Percentiles rank a stretch among this genome's conserved stretches.
phyloP scores from a whole-genome alignment of 2,113 vertebrate species.

The Tachycineta bicolor region DNA sequence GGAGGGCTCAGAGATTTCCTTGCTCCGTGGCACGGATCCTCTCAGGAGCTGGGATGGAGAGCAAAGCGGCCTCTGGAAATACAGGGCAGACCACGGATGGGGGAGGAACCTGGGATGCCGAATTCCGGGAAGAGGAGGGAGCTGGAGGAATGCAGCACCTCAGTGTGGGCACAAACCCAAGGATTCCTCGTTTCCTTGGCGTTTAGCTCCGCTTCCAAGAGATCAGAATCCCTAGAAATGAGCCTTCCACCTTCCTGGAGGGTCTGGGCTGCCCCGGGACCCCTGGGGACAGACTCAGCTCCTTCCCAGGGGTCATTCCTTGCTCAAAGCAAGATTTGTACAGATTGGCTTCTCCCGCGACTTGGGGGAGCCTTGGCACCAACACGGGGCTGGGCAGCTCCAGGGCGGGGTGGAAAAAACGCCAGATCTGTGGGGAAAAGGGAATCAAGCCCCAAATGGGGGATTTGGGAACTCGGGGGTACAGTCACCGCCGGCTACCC shows the following conservation, averaged over 20 bases:
- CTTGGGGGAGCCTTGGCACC: conserved; percentile 38
- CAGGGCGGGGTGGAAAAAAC: neutral
- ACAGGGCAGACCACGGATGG: neutral
- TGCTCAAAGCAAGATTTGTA: neutral
- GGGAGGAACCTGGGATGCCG: neutral
- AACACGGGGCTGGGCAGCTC: neutral
- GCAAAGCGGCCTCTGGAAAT: neutral
- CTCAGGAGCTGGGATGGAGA: neutral
- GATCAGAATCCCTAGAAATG: neutral
- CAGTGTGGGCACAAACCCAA: neutral
- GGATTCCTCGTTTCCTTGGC: neutral
- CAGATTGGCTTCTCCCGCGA: neutral
- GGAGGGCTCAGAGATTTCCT: neutral
- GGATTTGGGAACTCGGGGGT: neutral
- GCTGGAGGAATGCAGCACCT: neutral
- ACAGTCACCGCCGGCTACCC: neutral
- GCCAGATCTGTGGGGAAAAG: neutral
- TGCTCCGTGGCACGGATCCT: neutral
- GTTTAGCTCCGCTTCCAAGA: neutral
- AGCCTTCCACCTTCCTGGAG: neutral
- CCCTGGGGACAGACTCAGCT: neutral
- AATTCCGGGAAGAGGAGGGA: neutral
- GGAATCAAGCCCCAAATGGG: neutral
- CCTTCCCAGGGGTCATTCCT: neutral
- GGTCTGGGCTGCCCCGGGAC: neutral